A percentile compares a stretch with the other conserved stretches of the same genome.
phyloP scores from a whole-genome alignment of 1,140 invertebrate genomes.

The Scaptodrosophila lebanonensis region DNA sequence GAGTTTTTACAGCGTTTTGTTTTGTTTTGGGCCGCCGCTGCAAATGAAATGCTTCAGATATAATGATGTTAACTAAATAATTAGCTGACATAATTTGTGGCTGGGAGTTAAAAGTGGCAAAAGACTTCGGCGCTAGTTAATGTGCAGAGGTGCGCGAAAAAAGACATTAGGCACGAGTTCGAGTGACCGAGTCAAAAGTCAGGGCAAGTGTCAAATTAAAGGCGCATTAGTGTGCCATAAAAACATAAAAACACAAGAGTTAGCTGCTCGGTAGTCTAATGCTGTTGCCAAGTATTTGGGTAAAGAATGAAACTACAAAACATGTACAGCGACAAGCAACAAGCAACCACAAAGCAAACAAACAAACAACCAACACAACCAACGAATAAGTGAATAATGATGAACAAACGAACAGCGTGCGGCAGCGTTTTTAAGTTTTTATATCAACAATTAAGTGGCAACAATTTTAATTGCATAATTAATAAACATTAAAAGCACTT shows the following conservation, averaged over 20 bases:
- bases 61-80: constrained; percentile 69
- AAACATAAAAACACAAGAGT: constrained; percentile 30
- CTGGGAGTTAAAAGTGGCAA: constrained; percentile 51
- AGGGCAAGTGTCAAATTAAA: constrained; percentile 73
- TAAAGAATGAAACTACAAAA: too few species aligned
- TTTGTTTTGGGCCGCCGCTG: constrained; percentile 13
- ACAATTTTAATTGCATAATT: constrained; percentile 73
- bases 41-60: not conserved
- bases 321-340: too few species aligned
- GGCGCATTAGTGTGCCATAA: constrained; percentile 70
- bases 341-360: constrained; percentile 9
- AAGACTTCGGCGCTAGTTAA: constrained; percentile 37
- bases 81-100: constrained; percentile 67
- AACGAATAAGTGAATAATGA: constrained; percentile 9
- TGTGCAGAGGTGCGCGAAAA: too few species aligned
- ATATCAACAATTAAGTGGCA: constrained; percentile 61
- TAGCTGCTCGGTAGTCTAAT: not conserved
- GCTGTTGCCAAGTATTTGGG: too few species aligned
- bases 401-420: constrained; percentile 2
- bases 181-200: constrained; percentile 58
- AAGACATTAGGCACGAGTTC: constrained; percentile 55
- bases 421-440: constrained; percentile 22
- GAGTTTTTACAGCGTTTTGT: constrained; percentile 14
- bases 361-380: constrained; percentile 16
- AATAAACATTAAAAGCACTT: constrained; percentile 75